Conservation (phyloP, 2,113 vertebrate species). For the Alouatta palliata region DNA sequence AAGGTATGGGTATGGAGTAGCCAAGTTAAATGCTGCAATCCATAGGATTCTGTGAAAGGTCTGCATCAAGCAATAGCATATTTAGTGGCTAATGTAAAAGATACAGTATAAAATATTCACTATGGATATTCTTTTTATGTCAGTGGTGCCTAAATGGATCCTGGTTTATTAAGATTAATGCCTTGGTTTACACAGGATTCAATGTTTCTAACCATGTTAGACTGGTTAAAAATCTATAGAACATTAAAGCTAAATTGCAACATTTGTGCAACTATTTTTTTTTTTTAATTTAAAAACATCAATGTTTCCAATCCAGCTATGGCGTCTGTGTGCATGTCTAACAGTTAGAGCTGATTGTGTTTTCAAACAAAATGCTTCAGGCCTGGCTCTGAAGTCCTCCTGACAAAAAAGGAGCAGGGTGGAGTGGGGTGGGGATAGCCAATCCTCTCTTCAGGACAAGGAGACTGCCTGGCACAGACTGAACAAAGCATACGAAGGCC, state of each 20-base stretch:
- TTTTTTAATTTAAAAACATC: background rate
- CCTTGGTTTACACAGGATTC: slow-evolving; percentile 75
- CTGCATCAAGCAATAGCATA: slow-evolving; percentile 54
- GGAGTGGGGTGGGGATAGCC: background rate
- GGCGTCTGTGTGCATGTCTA: background rate
- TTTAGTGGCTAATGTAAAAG: slow-evolving; percentile 71
- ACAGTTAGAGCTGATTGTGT: background rate
- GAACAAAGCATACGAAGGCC: background rate
- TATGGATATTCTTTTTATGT: slow-evolving; percentile 68
- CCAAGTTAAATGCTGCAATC: slow-evolving; percentile 61
- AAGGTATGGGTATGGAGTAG: slow-evolving; percentile 49
- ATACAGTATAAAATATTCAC: slow-evolving; percentile 76
- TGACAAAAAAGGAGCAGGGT: background rate
- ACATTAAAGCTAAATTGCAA: slow-evolving; percentile 82
- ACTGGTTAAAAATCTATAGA: slow-evolving; percentile 74
- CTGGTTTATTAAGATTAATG: slow-evolving; percentile 80
- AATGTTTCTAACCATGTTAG: slow-evolving; percentile 76
- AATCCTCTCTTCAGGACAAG: background rate
- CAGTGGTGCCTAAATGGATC: slow-evolving; percentile 73
- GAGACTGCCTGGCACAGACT: background rate
- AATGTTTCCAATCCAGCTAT: slow-evolving; percentile 60
- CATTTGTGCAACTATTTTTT: slow-evolving; percentile 75
- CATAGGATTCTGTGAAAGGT: slow-evolving; percentile 67
- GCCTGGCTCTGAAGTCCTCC: background rate
- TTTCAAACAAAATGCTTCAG: background rate